Evolutionary conservation across 2,888 invertebrate genomes (phyloP), one percentile per base, ranked within the genome.

Genomic region (Chloroclysta siterata): DNA sequence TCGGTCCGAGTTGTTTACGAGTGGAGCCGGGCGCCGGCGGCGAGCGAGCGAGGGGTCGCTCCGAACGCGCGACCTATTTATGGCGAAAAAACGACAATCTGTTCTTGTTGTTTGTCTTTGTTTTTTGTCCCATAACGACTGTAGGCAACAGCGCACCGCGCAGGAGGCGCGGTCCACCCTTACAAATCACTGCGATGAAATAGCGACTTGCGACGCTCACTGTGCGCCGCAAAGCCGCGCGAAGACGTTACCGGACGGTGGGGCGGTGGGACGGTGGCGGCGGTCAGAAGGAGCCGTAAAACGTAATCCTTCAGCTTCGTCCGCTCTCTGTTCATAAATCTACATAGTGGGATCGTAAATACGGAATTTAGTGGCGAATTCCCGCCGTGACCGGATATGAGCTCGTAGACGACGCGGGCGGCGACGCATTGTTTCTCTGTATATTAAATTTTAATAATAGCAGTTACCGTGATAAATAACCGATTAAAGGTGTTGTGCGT

Each of bases 251-350:
- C 51, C 53, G 51, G 28, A 8, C 48, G 36, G 13, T 11, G 33
- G 29, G 11, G 33, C 33, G 51, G n/a, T n/a, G 48, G 8, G 28
- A 5, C 17, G 33, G 2, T 10, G 36, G 42, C 46, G 41, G 47
- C 58, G 57, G 52, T 60, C 65, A 29, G 29, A 55, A 63, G 61
- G 62, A 54, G 44, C 65, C 65, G 57, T 66, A 57, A 67, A 57
- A 63, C 63, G 63, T 66, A 66, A 70, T 68, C 65, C 62, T 60
- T 65, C 63, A 59, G 60, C 58, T 50, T 48, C 63, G 63, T 56
- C 56, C 66, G 46, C 56, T 53, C 59, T 64, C 63, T 61, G 62
- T 60, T 61, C 65, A 68, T 67, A 70, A 64, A 68, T 68, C 65
- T 62, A 50, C 63, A 62, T 60, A 60, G 36, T 56, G 59, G 53